phyloP scores from a whole-genome alignment of 2,113 vertebrate species.

The Amblyopsis rosae region DNA sequence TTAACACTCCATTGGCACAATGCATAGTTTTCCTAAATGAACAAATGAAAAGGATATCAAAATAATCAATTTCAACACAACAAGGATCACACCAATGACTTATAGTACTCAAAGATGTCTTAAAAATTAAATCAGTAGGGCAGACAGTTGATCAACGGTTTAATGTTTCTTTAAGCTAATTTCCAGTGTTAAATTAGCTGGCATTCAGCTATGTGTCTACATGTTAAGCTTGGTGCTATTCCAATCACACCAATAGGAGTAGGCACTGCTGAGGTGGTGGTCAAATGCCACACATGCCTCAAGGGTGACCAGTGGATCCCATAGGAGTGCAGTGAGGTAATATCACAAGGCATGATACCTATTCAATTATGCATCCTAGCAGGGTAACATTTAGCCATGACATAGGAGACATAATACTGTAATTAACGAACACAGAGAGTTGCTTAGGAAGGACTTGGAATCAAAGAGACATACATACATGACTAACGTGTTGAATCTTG shows the following conservation, averaged over 20 bases:
- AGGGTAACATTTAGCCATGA: neutral
- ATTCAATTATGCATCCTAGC: constrained; percentile 1
- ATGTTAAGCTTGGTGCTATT: constrained; percentile 14
- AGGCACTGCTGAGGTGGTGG: constrained; percentile 9
- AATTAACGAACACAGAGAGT: neutral
- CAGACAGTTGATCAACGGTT: constrained; percentile 9
- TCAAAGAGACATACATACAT: constrained; percentile 3
- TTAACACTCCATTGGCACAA: constrained; percentile 6
- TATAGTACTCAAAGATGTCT: neutral
- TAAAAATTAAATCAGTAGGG: constrained; percentile 2
- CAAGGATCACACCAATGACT: neutral
- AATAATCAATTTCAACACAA: neutral
- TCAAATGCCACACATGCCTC: constrained; percentile 1
- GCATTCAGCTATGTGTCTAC: constrained; percentile 11
- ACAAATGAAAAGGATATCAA: neutral
- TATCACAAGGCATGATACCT: constrained; percentile 3
- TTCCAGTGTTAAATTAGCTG: constrained; percentile 10
- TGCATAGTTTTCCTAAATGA: neutral
- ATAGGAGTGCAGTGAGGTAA: constrained; percentile 14
- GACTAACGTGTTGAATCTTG: neutral
- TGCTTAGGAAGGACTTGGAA: constrained; percentile 1
- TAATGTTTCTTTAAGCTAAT: neutral
- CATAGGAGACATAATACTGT: neutral
- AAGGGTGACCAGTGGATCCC: constrained; percentile 11
- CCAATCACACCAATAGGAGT: neutral